Base-by-base conservation (phyloP, 2,888 invertebrate species). In the Nowickia ferox region DNA sequence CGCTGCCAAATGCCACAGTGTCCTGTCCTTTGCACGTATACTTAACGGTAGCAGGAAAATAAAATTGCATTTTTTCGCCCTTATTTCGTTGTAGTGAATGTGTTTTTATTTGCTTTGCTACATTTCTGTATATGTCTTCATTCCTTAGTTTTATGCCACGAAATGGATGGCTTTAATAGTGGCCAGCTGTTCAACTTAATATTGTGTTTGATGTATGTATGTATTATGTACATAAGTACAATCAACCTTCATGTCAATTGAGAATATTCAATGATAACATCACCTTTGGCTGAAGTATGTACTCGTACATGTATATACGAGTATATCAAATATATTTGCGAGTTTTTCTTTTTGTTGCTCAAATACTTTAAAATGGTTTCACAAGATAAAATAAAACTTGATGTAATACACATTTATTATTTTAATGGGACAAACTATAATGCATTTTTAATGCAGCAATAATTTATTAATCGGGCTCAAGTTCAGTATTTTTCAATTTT, bases 11-110 rank as follows among this genome's bases (percentile, higher is more conserved):
- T 61, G 59, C 55, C 51, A 68, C 46, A n/a, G 13, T 48, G 59
- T 66, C 30, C 19, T 48, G 59, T 66, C 30, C 19, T 53, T 17
- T 61, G 44, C 38, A 19, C 57, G 17, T 69, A 9, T 69, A 57
- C 48, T 71, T 48, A 46, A 40, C 55, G 22, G 63, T 22, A 65
- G 55, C 61, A 65, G 69, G 30, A 22, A 75, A 4, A 80, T 46
- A 55, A 76, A 82, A 82, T 76, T 82, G 69, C 53, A 82, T 30
- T 74, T 82, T 82, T 80, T 76, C n/a, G n/a, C 13, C 63, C 5
- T 61, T 51, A 48, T 53, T 71, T 72, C 61, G 53, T 46, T 6
- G 15, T 13, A 44, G 30, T 61, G 30, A 17, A 59, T 68, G 59
- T 69, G 15, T 38, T 40, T 69, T 19, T 38, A n/a, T 66, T 6